Evolutionary conservation across 2,888 invertebrate genomes (phyloP).

Genomic region (Barypeithes pellucidus): DNA sequence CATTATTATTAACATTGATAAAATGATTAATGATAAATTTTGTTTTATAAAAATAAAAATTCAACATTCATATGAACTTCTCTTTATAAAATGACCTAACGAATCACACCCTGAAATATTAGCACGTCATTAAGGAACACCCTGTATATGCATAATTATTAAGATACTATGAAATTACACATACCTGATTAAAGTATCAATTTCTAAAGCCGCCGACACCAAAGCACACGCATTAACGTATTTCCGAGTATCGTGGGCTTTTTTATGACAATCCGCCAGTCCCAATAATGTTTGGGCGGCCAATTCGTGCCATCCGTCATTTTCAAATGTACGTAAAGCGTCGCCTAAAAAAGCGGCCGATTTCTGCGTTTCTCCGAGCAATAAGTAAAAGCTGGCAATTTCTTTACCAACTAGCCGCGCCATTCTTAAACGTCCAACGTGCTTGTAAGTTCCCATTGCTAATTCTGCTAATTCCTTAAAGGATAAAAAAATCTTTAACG

Average conservation of each 20-base stretch:
- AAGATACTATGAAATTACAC: too few relatives aligned
- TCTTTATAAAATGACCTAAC: too few relatives aligned
- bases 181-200: slow-evolving; percentile 76
- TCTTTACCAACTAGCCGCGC: slow-evolving; percentile 92
- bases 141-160: too few relatives aligned
- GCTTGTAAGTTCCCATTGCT: slow-evolving; percentile 97
- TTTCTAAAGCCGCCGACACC: slow-evolving; percentile 83
- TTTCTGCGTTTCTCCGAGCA: slow-evolving; percentile 88
- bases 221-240: slow-evolving; percentile 77
- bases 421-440: slow-evolving; percentile 85
- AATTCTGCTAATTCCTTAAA: slow-evolving; percentile 89
- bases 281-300: slow-evolving; percentile 89
- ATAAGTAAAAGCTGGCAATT: slow-evolving; percentile 91
- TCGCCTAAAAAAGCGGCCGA: slow-evolving; percentile 92
- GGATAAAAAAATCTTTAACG: too few relatives aligned
- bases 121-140: too few relatives aligned
- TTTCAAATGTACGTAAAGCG: slow-evolving; percentile 87
- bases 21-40: too few relatives aligned
- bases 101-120: too few relatives aligned
- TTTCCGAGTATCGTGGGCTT: slow-evolving; percentile 84
- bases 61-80: too few relatives aligned
- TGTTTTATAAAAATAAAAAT: too few relatives aligned
- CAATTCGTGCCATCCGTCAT: slow-evolving; percentile 90
- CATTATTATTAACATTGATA: too few relatives aligned
- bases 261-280: slow-evolving; percentile 87